Percentiles rank a stretch among this genome's conserved stretches.
phyloP scores from a whole-genome alignment of 2,797 vertebrate genomes.

The Poecilia wingei region DNA sequence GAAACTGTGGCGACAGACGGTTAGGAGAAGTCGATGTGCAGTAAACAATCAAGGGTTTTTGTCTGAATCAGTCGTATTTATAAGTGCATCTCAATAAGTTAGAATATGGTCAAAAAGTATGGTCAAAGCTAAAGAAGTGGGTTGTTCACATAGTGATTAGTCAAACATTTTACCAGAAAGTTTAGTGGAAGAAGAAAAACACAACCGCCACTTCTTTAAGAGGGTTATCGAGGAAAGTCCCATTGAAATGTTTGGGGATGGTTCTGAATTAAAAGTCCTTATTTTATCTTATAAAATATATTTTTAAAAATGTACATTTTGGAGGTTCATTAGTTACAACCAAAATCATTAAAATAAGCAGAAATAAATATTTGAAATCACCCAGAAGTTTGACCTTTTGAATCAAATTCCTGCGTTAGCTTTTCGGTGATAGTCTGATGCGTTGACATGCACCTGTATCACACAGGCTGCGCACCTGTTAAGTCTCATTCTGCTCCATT shows the following conservation, averaged over 20 bases:
- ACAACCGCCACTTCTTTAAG: not conserved
- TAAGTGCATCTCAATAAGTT: slow-evolving; percentile 1
- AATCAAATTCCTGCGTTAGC: not conserved
- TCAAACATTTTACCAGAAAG: not conserved
- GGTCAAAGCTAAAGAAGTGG: not conserved
- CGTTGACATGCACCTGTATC: slow-evolving; percentile 21
- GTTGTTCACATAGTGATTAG: not conserved
- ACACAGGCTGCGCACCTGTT: slow-evolving; percentile 64
- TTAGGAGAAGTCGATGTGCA: slow-evolving; percentile 4
- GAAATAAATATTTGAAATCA: not conserved
- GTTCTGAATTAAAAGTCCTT: not conserved
- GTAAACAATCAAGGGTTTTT: not conserved
- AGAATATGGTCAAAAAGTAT: not conserved
- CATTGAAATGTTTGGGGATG: not conserved
- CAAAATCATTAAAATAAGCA: not conserved
- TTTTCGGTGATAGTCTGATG: not conserved
- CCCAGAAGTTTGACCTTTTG: not conserved
- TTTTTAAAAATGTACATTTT: not conserved
- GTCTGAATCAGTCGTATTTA: not conserved
- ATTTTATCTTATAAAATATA: not conserved
- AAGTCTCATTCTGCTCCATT: slow-evolving; percentile 37
- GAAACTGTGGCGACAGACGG: slow-evolving; percentile 32
- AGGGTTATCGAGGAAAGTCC: not conserved
- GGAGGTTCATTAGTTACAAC: not conserved
- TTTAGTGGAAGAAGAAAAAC: not conserved